phyloP scores from a whole-genome alignment of 2,797 vertebrate genomes.

The Hydrolagus colliei region DNA sequence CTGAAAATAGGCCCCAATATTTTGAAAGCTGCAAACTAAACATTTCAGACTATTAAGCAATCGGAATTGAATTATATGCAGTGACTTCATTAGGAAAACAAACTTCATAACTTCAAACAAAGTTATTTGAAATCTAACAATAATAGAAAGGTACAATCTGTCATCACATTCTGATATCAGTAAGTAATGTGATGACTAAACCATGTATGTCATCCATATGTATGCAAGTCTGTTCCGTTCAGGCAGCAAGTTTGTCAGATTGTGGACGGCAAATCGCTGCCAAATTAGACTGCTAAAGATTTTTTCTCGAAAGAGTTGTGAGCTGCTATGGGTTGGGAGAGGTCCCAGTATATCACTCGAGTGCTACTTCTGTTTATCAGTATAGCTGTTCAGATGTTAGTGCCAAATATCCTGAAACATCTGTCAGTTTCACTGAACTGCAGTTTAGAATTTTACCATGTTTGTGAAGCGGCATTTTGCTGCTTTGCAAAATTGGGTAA shows the following conservation, averaged over 20 bases:
- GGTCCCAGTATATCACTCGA: conserved; percentile 31
- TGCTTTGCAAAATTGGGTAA: not conserved
- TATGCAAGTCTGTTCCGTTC: conserved; percentile 28
- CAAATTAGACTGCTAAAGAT: conserved; percentile 31
- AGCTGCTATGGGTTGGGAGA: conserved; percentile 31
- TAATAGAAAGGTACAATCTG: conserved; percentile 20
- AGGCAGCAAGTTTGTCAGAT: conserved; percentile 31
- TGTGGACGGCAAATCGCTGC: conserved; percentile 30
- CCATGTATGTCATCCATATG: conserved; percentile 31
- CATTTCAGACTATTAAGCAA: not conserved
- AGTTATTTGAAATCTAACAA: not conserved
- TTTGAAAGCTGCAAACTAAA: not conserved
- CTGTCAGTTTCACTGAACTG: conserved; percentile 31
- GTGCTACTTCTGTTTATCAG: conserved; percentile 32
- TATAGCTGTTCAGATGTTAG: conserved; percentile 31
- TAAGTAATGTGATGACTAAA: conserved; percentile 26
- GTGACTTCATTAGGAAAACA: not conserved
- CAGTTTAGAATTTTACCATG: conserved; percentile 20
- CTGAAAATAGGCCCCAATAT: not conserved
- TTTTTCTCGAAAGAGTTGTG: conserved; percentile 31
- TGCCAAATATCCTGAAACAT: conserved; percentile 31
- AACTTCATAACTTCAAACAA: not conserved
- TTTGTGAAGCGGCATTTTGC: conserved; percentile 21
- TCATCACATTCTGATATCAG: conserved; percentile 2
- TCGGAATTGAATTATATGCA: not conserved